These are phyloP conservation scores for Boulengeromyrus knoepffleri DNA, from an alignment of 2,113 vertebrate species.

Conservation along the genomic window DNA sequence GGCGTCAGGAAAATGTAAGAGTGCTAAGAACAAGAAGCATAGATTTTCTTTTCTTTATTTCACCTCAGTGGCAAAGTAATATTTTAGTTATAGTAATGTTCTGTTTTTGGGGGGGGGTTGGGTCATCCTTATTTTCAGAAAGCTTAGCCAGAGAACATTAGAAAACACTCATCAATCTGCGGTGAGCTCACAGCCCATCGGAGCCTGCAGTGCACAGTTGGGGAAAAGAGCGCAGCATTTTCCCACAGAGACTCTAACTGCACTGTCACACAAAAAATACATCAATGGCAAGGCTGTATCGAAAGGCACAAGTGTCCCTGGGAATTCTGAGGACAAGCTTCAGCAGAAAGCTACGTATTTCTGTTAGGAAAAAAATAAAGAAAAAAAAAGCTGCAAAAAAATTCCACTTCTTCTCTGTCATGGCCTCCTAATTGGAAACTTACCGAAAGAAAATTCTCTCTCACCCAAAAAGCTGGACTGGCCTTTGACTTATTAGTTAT, in stretches of 20 bases:
- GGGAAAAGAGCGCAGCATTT: background rate
- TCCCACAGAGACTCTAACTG: background rate
- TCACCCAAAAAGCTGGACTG: background rate
- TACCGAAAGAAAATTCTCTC: background rate
- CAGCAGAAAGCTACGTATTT: background rate
- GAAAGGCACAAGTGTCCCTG: background rate
- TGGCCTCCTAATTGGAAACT: background rate
- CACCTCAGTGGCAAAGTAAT: background rate
- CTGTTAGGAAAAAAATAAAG: background rate
- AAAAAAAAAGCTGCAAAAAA: background rate
- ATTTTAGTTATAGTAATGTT: background rate
- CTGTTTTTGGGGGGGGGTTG: background rate
- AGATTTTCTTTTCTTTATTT: background rate
- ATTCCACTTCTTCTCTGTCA: background rate
- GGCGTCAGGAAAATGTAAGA: background rate
- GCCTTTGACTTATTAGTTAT: background rate
- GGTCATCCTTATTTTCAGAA: background rate
- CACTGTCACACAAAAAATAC: background rate
- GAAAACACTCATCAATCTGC: background rate
- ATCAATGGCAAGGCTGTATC: background rate
- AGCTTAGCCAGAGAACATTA: background rate
- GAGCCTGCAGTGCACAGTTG: background rate
- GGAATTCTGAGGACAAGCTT: background rate
- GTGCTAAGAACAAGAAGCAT: background rate
- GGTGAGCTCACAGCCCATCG: background rate